Base-by-base conservation (phyloP, 1,140 invertebrate genomes). In the Melanaphis sacchari region DNA sequence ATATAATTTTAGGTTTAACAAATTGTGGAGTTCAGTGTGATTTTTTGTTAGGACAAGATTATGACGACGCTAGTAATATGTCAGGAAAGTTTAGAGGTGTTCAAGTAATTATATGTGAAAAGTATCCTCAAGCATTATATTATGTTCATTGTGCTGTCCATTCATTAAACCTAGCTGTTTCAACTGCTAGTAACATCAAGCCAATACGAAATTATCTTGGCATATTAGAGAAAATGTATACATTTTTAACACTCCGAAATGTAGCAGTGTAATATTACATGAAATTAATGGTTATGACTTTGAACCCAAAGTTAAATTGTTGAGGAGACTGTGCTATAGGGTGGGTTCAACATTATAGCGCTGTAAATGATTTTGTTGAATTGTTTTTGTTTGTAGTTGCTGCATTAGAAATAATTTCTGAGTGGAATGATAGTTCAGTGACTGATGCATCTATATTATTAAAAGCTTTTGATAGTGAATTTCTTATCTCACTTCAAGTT, bases 111-210 rank as follows among this genome's bases (percentile, higher is more conserved):
- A 94, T 94, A 1, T 84, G 84, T 82, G 85, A 94, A 40, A 93
- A 94, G 87, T 92, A 94, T 93, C 94, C 94, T 40, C 40, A 52
- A 88, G 94, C 94, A 54, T 24, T 94, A 52, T 94, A 94, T 91
- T 94, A 94, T 91, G 94, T 94, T 22, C 94, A 94, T 82, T 95
- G 94, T 94, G 93, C 94, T 94, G 91, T 90, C 36, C 94, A 94
- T 41, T 94, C 91, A 54, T 90, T 94, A 89, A 94, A 94, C 85
- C 76, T 94, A 46, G 90, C 93, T 40, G 40, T 94, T 26, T 93
- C 88, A 31, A 85, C 89, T 84, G 82, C 94, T 43, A 94, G 94
- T 85, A 54, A 91, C 22, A 87, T 94, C 26, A 82, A 54, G 31
- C 41, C 84, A 90, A 93, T 94, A 46, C n/a, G 94, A 66, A 94